Evolutionary conservation across 2,797 vertebrate species (phyloP).

Genomic region (Austrolebias charrua): DNA sequence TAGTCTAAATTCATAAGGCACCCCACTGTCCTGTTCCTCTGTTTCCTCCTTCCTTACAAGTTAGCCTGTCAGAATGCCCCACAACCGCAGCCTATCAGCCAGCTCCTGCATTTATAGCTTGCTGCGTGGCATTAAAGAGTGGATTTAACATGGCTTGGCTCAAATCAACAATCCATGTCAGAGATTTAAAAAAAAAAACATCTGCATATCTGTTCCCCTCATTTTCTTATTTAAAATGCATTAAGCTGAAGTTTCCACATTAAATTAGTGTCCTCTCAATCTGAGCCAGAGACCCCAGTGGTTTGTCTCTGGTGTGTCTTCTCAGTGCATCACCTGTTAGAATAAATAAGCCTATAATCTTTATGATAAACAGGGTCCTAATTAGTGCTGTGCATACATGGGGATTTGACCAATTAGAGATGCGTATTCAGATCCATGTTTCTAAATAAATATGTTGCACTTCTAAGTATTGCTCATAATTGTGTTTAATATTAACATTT

Average conservation of each 20-base stretch:
- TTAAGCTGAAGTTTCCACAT: slow-evolving; percentile 33
- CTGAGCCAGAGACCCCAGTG: slow-evolving; percentile 47
- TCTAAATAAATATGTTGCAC: slow-evolving; percentile 44
- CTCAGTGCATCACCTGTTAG: slow-evolving; percentile 68
- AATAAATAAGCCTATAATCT: slow-evolving; percentile 77
- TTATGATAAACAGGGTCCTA: slow-evolving; percentile 77
- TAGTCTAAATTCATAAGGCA: slow-evolving; percentile 82
- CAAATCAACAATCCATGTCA: slow-evolving; percentile 62
- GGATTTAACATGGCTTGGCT: slow-evolving; percentile 78
- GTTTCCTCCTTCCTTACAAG: slow-evolving; percentile 62
- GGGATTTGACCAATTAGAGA: slow-evolving; percentile 76
- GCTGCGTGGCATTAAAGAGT: slow-evolving; percentile 71
- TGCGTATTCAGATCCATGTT: slow-evolving; percentile 55
- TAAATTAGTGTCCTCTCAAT: slow-evolving; percentile 48
- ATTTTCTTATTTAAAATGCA: slow-evolving; percentile 63
- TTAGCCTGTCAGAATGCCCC: slow-evolving; percentile 77
- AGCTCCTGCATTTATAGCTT: slow-evolving; percentile 71
- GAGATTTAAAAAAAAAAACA: slow-evolving; percentile 50
- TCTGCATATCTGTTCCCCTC: slow-evolving; percentile 65
- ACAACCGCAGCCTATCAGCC: slow-evolving; percentile 76
- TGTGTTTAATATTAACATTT: slow-evolving; percentile 37
- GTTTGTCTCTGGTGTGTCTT: slow-evolving; percentile 58
- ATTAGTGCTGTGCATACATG: slow-evolving; percentile 74
- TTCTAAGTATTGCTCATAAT: slow-evolving; percentile 37
- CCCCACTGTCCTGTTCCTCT: slow-evolving; percentile 65